Conservation (phyloP, 2,113 vertebrate species). For the human (Homo sapiens) region GRCh38 chr13:20610001-20610500, state of each 20-base stretch:
- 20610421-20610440: background rate
- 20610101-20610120: background rate
- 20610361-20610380: background rate
- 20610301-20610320: background rate
- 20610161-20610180: background rate
- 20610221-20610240: background rate
- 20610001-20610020: no score
- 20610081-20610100: fast-evolving
- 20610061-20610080: background rate
- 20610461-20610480: background rate
- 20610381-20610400: background rate
- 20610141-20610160: background rate
- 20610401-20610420: background rate
- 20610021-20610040: background rate
- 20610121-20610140: background rate
- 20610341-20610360: background rate
- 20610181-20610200: background rate
- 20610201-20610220: background rate
- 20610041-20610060: background rate
- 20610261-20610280: background rate
- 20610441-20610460: background rate
- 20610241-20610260: background rate
- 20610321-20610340: background rate
- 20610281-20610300: background rate
- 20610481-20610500: background rate